Percentiles rank a stretch among this genome's conserved stretches.
Evolutionary conservation across 2,888 invertebrate species (phyloP).

Genomic region (Erebia epiphron): DNA sequence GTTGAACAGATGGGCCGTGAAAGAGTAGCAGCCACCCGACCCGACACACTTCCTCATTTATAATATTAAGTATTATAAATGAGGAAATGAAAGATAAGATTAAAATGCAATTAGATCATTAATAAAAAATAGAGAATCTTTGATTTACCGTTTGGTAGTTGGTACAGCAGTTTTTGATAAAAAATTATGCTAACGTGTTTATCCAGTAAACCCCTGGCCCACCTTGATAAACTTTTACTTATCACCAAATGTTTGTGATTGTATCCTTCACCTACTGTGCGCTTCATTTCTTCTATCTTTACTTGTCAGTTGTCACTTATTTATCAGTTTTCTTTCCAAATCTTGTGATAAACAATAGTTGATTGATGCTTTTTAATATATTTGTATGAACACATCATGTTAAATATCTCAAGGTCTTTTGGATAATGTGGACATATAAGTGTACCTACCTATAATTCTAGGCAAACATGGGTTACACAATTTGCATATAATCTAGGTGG

Average conservation of each 20-base stretch:
- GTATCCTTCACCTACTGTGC: conserved; percentile 21
- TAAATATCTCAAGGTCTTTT: conserved; percentile 29
- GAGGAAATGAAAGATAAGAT: no score
- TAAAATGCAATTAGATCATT: no score
- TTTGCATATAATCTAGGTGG: conserved; percentile 32
- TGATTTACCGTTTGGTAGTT: no score
- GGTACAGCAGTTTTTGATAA: no score
- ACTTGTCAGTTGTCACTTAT: conserved; percentile 8
- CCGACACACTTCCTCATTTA: no score
- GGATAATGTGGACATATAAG: no score
- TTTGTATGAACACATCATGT: not conserved
- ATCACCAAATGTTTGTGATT: conserved; percentile 24
- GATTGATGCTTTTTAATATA: conserved; percentile 8
- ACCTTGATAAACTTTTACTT: conserved; percentile 5
- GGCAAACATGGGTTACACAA: conserved; percentile 28
- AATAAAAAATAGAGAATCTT: no score
- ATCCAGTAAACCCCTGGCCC: no score
- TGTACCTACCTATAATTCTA: conserved; percentile 12
- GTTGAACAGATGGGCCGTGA: no score
- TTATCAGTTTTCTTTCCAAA: conserved; percentile 19
- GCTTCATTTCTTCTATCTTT: conserved; percentile 1
- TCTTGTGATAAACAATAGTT: conserved; percentile 5
- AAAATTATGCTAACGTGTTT: no score
- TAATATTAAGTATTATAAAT: no score
- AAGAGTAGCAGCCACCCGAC: no score